phyloP scores from a whole-genome alignment of 2,113 vertebrate genomes.

The Centropus bengalensis region DNA sequence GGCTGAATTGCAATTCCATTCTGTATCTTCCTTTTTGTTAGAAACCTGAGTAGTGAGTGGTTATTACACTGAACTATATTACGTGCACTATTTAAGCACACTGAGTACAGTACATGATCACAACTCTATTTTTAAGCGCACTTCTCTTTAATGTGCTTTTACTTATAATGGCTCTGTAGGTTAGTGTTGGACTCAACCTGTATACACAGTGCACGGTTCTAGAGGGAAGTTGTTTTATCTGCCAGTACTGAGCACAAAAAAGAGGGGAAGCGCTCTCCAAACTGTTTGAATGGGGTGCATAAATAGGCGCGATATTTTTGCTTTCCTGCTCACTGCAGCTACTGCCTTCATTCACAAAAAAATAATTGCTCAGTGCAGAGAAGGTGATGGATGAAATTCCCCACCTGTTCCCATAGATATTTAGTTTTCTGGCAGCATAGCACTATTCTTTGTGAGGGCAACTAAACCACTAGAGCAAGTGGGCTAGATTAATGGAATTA shows the following conservation, averaged over 20 bases:
- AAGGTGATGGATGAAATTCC: constrained; percentile 16
- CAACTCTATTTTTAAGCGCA: constrained; percentile 36
- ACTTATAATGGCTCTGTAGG: constrained; percentile 23
- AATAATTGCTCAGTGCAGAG: neutral
- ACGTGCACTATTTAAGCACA: constrained; percentile 20
- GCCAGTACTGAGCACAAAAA: neutral
- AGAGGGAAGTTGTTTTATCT: neutral
- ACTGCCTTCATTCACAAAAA: constrained; percentile 17
- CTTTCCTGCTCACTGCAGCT: neutral
- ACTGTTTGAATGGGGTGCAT: neutral
- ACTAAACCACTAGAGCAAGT: neutral
- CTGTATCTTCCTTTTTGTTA: constrained; percentile 39
- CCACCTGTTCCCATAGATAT: neutral
- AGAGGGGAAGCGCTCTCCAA: neutral
- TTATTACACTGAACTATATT: constrained; percentile 30
- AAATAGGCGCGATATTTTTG: neutral
- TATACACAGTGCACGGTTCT: neutral
- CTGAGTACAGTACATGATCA: constrained; percentile 25
- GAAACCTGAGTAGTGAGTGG: constrained; percentile 35
- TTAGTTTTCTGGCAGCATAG: neutral
- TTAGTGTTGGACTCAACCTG: neutral
- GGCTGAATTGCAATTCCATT: constrained; percentile 17
- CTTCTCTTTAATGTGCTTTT: constrained; percentile 45
- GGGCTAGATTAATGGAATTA: neutral
- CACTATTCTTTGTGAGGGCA: neutral